A percentile compares a stretch with the other conserved stretches of the same genome.
These are phyloP conservation scores for Cheilosia impressa DNA, from an alignment of 2,888 invertebrate genomes.

Conservation along the genomic window DNA sequence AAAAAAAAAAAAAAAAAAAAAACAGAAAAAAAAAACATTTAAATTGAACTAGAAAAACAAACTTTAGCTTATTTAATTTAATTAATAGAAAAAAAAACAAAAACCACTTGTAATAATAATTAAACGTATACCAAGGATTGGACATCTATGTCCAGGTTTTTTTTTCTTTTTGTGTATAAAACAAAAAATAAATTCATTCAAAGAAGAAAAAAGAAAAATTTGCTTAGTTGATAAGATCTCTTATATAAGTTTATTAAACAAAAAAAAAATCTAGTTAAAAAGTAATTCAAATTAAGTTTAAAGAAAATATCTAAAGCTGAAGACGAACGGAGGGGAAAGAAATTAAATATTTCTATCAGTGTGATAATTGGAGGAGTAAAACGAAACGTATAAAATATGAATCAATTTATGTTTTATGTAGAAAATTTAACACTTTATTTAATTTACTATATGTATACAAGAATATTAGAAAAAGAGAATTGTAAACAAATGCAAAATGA, in stretches of 20 bases:
- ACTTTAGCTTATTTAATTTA: slow-evolving; percentile 72
- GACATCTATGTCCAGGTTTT: slow-evolving; percentile 72
- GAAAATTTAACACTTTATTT: slow-evolving; percentile 50
- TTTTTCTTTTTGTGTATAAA: slow-evolving; percentile 54
- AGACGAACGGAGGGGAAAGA: slow-evolving; percentile 55
- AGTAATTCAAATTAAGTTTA: slow-evolving; percentile 37
- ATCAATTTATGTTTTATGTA: slow-evolving; percentile 46
- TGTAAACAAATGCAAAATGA: neutral
- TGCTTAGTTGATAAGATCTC: slow-evolving; percentile 51
- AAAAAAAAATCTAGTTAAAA: slow-evolving; percentile 46
- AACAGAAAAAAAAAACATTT: slow-evolving; percentile 40
- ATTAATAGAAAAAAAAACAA: slow-evolving; percentile 47
- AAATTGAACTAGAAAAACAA: slow-evolving; percentile 57
- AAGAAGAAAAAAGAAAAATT: slow-evolving; percentile 32
- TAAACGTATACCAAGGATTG: slow-evolving; percentile 75
- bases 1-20: slow-evolving; percentile 16
- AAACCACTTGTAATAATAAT: slow-evolving; percentile 59
- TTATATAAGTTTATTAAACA: slow-evolving; percentile 58
- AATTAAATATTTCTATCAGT: slow-evolving; percentile 62
- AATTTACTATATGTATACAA: neutral
- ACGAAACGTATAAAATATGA: slow-evolving; percentile 32
- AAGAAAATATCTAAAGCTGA: slow-evolving; percentile 23
- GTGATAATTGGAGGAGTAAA: slow-evolving; percentile 62
- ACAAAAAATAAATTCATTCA: slow-evolving; percentile 12
- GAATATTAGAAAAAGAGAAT: neutral